Evolutionary conservation across 35 echinoderm and acorn worm species (phyloP).

Genomic region (Ptychodera flava): DNA sequence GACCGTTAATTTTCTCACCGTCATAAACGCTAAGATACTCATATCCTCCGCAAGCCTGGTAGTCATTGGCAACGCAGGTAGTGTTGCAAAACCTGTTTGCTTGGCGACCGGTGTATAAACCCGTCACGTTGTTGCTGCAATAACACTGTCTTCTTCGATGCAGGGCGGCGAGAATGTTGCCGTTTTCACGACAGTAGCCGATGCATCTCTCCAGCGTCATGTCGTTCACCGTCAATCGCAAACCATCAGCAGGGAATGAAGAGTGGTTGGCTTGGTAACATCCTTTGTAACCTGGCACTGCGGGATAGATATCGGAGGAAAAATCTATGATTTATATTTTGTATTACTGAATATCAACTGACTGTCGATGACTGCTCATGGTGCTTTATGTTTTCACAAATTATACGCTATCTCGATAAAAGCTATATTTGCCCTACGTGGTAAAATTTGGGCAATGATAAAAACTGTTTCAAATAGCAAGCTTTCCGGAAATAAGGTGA

Average conservation of each 20-base stretch:
- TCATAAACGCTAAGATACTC: neutral
- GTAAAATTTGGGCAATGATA: neutral
- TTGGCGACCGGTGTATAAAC: neutral
- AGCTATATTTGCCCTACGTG: neutral
- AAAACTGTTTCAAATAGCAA: no score
- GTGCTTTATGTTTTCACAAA: no score
- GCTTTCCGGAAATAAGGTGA: no score
- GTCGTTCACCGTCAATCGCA: neutral
- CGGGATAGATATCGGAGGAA: neutral
- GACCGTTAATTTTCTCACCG: no score
- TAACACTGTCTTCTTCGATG: neutral
- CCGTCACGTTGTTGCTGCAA: neutral
- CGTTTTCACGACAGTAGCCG: neutral
- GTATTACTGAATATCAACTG: no score
- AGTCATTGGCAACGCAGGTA: neutral
- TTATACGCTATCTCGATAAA: no score
- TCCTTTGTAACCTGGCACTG: neutral
- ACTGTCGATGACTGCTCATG: no score
- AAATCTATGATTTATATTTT: neutral
- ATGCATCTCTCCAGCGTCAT: neutral
- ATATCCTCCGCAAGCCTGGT: neutral
- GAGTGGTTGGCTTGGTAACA: neutral
- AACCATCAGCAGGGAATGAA: neutral
- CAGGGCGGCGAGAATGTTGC: neutral
- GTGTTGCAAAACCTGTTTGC: neutral